Conservation (phyloP, 64 coral and sea anemone species). For the Orbicella faveolata region DNA sequence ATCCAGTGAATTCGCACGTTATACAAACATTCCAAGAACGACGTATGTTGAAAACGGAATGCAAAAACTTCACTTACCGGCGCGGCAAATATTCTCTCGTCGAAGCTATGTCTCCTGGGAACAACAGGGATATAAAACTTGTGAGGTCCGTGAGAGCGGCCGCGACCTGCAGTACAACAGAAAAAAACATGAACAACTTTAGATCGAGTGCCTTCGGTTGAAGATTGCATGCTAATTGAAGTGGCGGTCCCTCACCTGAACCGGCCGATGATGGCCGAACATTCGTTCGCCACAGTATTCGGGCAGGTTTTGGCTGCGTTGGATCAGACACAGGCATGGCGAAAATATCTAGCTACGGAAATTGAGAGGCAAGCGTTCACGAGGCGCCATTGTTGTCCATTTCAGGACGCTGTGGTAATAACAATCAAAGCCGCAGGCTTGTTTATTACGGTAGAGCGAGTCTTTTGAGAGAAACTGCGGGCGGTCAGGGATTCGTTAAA, state of each 20-base stretch:
- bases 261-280: slow-evolving; percentile 12
- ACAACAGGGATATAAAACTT: slow-evolving; percentile 96
- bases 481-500: not conserved
- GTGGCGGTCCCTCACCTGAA: not conserved
- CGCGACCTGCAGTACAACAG: slow-evolving; percentile 60
- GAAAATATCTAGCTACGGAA: not conserved
- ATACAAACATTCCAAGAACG: not conserved
- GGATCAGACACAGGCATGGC: slow-evolving; percentile 15
- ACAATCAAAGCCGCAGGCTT: not conserved
- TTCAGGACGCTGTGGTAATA: not conserved
- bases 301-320: not conserved
- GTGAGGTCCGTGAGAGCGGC: slow-evolving; percentile 84
- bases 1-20: not conserved
- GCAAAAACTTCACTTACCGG: slow-evolving; percentile 48
- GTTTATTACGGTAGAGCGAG: slow-evolving; percentile 39
- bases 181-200: not conserved
- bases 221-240: not conserved
- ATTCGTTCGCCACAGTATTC: slow-evolving; percentile 22
- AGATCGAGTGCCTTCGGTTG: not conserved
- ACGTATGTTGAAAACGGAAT: not conserved
- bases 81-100: slow-evolving; percentile 85
- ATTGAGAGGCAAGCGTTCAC: not conserved
- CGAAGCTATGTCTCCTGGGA: slow-evolving; percentile 91
- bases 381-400: slow-evolving; percentile 28
- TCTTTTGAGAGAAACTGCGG: not conserved